These are phyloP conservation scores for Gnatocerus cornutus DNA, from an alignment of 2,888 invertebrate genomes.

Conservation along the genomic window DNA sequence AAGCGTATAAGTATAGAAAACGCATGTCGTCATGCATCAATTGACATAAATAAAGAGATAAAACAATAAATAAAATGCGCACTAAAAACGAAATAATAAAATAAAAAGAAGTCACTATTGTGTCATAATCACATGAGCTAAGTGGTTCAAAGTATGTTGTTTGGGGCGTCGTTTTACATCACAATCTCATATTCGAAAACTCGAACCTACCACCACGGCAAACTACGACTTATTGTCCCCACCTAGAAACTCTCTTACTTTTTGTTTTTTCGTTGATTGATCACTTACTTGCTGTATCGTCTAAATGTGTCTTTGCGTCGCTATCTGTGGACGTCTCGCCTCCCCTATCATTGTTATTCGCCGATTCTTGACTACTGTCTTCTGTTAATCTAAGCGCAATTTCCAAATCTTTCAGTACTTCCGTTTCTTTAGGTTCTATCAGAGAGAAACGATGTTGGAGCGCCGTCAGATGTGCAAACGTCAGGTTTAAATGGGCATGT, in stretches of 20 bases:
- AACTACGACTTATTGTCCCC: slow-evolving; percentile 62
- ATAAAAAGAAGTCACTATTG: slow-evolving; percentile 59
- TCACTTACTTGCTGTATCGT: slow-evolving; percentile 69
- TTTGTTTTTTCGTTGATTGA: neutral
- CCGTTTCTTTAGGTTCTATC: slow-evolving; percentile 96
- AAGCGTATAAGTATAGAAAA: slow-evolving; percentile 39
- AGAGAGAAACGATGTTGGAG: slow-evolving; percentile 90
- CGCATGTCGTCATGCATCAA: slow-evolving; percentile 21
- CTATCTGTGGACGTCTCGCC: slow-evolving; percentile 36
- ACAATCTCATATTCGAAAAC: slow-evolving; percentile 46
- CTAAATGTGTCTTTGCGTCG: slow-evolving; percentile 52
- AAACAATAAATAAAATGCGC: slow-evolving; percentile 49
- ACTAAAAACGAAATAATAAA: slow-evolving; percentile 59
- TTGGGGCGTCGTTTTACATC: slow-evolving; percentile 51
- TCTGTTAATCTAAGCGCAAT: slow-evolving; percentile 82
- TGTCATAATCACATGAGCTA: slow-evolving; percentile 63
- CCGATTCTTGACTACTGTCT: slow-evolving; percentile 67
- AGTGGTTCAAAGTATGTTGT: slow-evolving; percentile 50
- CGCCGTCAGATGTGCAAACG: slow-evolving; percentile 96
- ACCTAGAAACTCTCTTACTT: slow-evolving; percentile 54
- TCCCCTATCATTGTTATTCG: slow-evolving; percentile 61
- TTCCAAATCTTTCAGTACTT: slow-evolving; percentile 93
- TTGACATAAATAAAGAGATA: slow-evolving; percentile 42
- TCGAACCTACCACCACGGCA: slow-evolving; percentile 42
- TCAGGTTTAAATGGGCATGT: slow-evolving; percentile 97